A percentile compares a stretch with the other conserved stretches of the same genome.
Conservation (phyloP, 2,888 invertebrate species). For the Eupithecia inturbata region DNA sequence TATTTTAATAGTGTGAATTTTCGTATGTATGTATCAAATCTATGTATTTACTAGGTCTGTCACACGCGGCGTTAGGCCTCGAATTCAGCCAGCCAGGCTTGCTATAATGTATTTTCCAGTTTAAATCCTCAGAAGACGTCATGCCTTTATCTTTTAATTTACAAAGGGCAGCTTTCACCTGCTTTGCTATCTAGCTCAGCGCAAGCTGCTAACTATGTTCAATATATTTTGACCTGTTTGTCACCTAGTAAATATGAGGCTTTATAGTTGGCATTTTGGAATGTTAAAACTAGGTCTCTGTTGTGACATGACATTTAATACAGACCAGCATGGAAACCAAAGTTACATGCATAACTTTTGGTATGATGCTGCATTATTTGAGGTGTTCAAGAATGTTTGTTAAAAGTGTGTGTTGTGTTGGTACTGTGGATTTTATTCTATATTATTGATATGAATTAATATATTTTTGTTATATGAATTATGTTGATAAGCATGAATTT, state of each 20-base stretch:
- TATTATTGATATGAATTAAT: conserved; percentile 20
- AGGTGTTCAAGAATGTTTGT: conserved; percentile 10
- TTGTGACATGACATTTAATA: not conserved
- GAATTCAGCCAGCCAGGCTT: not conserved
- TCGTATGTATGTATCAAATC: not conserved
- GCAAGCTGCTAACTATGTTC: not conserved
- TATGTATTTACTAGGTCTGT: conserved; percentile 1
- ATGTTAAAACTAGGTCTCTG: not conserved
- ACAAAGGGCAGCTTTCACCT: not conserved
- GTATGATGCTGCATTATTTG: conserved; percentile 1
- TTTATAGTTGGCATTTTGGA: not conserved
- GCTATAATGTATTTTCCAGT: not conserved
- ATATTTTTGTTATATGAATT: conserved; percentile 11
- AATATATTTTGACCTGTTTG: not conserved
- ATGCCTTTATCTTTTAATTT: not conserved
- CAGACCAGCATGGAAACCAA: not conserved
- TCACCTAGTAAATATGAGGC: not conserved
- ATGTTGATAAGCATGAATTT: conserved; percentile 17
- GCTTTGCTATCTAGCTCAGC: not conserved
- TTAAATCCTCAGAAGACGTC: not conserved
- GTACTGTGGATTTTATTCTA: conserved; percentile 19
- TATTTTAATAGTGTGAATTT: conserved; percentile 16
- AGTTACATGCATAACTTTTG: not conserved
- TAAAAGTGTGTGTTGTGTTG: conserved; percentile 13
- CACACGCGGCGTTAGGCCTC: not conserved